phyloP scores from a whole-genome alignment of 2,113 vertebrate genomes.

The Neodon shergylaensis region DNA sequence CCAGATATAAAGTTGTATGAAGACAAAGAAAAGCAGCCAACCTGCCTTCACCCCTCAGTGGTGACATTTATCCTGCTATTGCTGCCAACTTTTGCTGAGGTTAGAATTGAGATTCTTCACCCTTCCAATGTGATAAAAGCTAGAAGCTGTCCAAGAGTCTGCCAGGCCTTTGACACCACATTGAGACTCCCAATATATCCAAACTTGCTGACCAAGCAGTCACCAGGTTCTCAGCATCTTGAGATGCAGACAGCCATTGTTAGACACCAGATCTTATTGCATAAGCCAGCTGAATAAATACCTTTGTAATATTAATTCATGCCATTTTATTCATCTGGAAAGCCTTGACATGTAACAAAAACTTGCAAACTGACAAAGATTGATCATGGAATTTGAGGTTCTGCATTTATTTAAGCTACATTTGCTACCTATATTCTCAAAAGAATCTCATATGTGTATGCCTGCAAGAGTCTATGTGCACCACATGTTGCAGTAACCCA shows the following conservation, averaged over 20 bases:
- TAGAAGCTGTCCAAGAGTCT: neutral
- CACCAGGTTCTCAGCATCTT: neutral
- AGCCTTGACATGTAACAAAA: neutral
- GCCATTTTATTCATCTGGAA: neutral
- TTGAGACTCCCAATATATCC: neutral
- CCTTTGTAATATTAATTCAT: neutral
- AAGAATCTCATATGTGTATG: neutral
- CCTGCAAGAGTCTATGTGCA: neutral
- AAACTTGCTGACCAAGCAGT: neutral
- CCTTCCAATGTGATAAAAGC: neutral
- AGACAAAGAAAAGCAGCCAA: neutral
- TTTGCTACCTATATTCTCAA: neutral
- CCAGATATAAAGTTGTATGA: too few relatives aligned
- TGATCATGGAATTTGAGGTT: neutral
- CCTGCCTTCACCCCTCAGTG: neutral
- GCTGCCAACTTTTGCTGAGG: neutral
- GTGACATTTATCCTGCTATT: too few relatives aligned
- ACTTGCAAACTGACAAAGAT: neutral
- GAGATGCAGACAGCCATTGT: neutral
- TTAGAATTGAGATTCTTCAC: neutral
- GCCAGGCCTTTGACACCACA: neutral
- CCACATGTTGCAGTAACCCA: neutral
- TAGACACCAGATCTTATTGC: too few relatives aligned
- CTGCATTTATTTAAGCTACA: neutral
- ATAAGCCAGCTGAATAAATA: neutral